These are phyloP conservation scores for Leptatherina wallacei DNA, from an alignment of 2,797 vertebrate genomes.

Conservation along the genomic window DNA sequence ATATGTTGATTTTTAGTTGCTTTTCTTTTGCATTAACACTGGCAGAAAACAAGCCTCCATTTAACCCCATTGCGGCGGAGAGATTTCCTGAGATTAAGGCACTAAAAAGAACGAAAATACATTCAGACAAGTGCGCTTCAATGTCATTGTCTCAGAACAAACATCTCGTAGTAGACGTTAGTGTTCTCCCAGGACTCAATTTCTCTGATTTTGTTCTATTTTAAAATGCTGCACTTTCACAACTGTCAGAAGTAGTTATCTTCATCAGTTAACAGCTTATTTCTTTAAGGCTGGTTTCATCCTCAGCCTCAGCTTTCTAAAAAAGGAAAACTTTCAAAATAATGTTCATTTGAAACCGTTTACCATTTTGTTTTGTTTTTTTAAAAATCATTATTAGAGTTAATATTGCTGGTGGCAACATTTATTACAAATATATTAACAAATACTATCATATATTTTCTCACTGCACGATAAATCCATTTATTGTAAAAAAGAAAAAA, in stretches of 20 bases:
- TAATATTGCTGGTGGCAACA: neutral
- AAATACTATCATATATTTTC: neutral
- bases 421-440: neutral
- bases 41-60: neutral
- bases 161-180: constrained; percentile 45
- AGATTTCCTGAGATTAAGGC: constrained; percentile 4
- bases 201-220: constrained; percentile 70
- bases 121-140: constrained; percentile 11
- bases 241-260: constrained; percentile 67
- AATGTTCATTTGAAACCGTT: neutral
- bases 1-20: constrained; percentile 29
- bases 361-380: neutral
- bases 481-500: neutral
- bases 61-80: neutral
- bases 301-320: constrained; percentile 50
- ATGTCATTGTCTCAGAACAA: constrained; percentile 19
- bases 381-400: neutral
- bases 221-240: constrained; percentile 58
- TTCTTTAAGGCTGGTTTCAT: constrained; percentile 1
- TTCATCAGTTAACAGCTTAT: neutral
- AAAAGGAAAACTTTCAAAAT: constrained; percentile 38
- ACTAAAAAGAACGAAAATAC: neutral
- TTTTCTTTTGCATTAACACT: constrained; percentile 21
- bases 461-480: neutral
- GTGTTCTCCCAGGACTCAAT: constrained; percentile 55